Evolutionary conservation across 2,797 vertebrate species (phyloP).

Genomic region (Microctenopoma steveboyesi): DNA sequence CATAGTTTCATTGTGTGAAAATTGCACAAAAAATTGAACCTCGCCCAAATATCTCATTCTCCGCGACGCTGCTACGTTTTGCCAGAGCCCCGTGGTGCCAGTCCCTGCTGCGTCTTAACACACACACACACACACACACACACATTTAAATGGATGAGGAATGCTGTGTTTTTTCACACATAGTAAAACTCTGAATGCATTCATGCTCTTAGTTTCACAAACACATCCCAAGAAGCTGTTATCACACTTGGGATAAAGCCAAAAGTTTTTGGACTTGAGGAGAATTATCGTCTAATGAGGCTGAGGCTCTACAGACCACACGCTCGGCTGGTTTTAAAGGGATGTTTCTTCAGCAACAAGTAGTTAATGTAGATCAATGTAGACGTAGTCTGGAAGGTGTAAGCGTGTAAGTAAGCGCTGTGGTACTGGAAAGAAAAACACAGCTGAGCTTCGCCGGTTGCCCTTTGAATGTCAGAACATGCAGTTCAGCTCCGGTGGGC

Average conservation of each 20-base stretch:
- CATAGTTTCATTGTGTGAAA: background rate
- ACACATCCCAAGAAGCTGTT: constrained; percentile 1
- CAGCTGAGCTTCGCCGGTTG: background rate
- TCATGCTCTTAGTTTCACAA: constrained; percentile 1
- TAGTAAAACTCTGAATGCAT: background rate
- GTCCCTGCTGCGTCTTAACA: too few relatives aligned
- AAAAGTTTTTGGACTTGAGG: background rate
- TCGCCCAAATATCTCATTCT: background rate
- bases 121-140: background rate
- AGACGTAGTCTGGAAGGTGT: too few relatives aligned
- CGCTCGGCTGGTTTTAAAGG: too few relatives aligned
- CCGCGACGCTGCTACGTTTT: background rate
- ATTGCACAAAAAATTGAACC: background rate
- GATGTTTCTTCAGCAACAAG: too few relatives aligned
- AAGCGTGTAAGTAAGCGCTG: too few relatives aligned
- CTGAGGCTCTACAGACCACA: background rate
- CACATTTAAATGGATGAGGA: too few relatives aligned
- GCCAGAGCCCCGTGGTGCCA: background rate
- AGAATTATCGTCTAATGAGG: background rate
- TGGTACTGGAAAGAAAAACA: background rate
- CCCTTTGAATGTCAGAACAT: background rate
- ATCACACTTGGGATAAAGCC: background rate
- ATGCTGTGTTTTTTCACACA: background rate
- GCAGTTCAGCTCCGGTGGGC: background rate
- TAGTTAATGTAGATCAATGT: too few relatives aligned